A percentile compares a stretch with the other conserved stretches of the same genome.
phyloP scores from a whole-genome alignment of 2,113 vertebrate genomes.

The Labeo catla region DNA sequence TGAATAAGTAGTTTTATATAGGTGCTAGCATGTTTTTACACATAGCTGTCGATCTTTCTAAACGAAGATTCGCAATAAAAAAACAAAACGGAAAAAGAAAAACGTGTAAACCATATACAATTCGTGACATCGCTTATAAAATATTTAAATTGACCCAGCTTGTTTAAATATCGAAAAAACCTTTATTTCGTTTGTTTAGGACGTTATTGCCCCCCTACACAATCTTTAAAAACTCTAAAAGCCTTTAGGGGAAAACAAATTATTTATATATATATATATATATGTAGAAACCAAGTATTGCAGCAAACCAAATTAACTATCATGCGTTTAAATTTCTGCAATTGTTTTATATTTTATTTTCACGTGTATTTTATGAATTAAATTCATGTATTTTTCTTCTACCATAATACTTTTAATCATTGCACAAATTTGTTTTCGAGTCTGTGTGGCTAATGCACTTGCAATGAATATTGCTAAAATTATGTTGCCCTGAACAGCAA shows the following conservation, averaged over 20 bases:
- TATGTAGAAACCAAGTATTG: neutral
- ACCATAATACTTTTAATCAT: neutral
- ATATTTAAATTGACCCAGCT: neutral
- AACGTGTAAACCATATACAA: neutral
- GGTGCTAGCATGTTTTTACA: neutral
- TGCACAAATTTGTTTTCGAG: neutral
- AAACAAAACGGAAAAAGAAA: neutral
- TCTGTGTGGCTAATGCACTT: neutral
- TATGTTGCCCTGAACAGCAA: neutral
- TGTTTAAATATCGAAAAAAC: neutral
- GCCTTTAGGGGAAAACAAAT: neutral
- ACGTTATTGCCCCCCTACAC: neutral
- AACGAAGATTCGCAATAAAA: neutral
- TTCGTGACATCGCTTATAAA: neutral
- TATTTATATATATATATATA: too few relatives aligned
- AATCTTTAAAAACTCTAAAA: neutral
- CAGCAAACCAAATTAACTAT: neutral
- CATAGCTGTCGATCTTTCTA: neutral
- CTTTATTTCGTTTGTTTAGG: neutral
- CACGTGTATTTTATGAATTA: neutral
- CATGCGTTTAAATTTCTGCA: neutral
- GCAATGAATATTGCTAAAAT: neutral
- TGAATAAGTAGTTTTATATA: neutral
- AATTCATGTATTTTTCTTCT: neutral
- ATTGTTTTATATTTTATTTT: neutral